Percentiles rank a stretch among this genome's conserved stretches.
These are phyloP conservation scores for Pseudomyrmex concolor DNA, from an alignment of 1,140 invertebrate genomes.

Conservation along the genomic window DNA sequence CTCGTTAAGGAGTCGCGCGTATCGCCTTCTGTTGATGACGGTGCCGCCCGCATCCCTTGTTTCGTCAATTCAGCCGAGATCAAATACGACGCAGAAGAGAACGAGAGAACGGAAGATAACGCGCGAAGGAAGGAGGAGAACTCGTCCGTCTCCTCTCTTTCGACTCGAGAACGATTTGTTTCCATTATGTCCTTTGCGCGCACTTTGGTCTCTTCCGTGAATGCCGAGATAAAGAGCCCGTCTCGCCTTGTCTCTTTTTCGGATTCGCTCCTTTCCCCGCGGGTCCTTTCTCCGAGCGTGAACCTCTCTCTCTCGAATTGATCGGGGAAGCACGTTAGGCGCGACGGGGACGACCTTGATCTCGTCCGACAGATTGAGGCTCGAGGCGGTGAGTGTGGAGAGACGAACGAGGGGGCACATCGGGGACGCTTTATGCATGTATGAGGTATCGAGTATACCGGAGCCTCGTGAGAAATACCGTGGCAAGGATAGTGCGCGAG, in stretches of 20 bases:
- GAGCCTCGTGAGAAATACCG: constrained; percentile 46
- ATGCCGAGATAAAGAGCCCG: constrained; percentile 33
- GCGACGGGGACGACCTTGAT: constrained; percentile 42
- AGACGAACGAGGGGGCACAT: constrained; percentile 26
- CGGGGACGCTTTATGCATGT: constrained; percentile 41
- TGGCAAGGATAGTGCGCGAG: neutral
- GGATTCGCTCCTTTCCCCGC: neutral
- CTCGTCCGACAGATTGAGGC: constrained; percentile 47
- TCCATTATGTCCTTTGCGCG: constrained; percentile 63
- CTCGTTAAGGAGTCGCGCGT: constrained; percentile 31
- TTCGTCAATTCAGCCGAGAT: constrained; percentile 70
- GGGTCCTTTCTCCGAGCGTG: constrained; percentile 24
- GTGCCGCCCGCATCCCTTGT: constrained; percentile 68
- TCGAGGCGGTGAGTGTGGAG: constrained; percentile 10
- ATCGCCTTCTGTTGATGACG: constrained; percentile 51
- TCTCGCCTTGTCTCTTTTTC: constrained; percentile 15
- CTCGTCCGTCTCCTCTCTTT: constrained; percentile 14
- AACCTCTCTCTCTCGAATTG: constrained; percentile 49
- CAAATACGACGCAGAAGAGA: constrained; percentile 63
- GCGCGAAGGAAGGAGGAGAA: neutral
- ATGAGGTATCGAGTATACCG: constrained; percentile 41
- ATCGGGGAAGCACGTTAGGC: constrained; percentile 41
- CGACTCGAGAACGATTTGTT: constrained; percentile 68
- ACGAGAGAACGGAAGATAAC: neutral
- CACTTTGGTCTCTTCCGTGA: neutral